phyloP scores from a whole-genome alignment of 2,888 invertebrate species.

The Acanthosoma haemorrhoidale region DNA sequence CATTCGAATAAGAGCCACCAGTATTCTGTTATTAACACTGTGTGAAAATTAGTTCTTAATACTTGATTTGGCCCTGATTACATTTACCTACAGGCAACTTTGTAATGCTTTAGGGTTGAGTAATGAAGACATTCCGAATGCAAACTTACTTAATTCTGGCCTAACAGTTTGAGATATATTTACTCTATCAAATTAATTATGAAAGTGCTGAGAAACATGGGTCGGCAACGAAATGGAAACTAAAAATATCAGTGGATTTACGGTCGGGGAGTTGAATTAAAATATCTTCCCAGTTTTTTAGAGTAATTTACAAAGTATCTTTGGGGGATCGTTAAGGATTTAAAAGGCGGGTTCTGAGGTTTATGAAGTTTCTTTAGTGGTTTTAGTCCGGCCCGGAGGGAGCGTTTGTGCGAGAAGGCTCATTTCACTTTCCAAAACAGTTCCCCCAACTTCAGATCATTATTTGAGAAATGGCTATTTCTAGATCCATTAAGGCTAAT shows the following conservation, averaged over 20 bases:
- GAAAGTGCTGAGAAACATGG: too few relatives aligned
- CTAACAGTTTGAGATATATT: too few relatives aligned
- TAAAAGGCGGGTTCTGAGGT: not conserved
- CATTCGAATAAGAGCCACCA: too few relatives aligned
- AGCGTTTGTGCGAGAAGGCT: not conserved
- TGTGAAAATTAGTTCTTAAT: too few relatives aligned
- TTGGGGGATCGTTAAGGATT: not conserved
- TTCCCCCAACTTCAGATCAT: not conserved
- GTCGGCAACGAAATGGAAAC: not conserved
- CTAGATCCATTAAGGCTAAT: not conserved
- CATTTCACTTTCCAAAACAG: not conserved
- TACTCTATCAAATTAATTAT: too few relatives aligned
- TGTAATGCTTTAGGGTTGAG: too few relatives aligned
- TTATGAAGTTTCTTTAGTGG: constrained; percentile 3
- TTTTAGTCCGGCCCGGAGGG: not conserved
- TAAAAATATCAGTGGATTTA: not conserved
- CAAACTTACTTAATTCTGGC: too few relatives aligned
- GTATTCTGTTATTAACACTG: too few relatives aligned
- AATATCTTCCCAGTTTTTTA: not conserved
- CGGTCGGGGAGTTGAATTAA: not conserved
- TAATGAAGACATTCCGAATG: too few relatives aligned
- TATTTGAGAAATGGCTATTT: too few relatives aligned
- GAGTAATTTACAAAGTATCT: constrained; percentile 2
- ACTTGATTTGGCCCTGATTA: too few relatives aligned
- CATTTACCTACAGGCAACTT: too few relatives aligned